These are phyloP conservation scores for Gadopsis bispinosus DNA, from an alignment of 2,797 vertebrate genomes.

Conservation along the genomic window DNA sequence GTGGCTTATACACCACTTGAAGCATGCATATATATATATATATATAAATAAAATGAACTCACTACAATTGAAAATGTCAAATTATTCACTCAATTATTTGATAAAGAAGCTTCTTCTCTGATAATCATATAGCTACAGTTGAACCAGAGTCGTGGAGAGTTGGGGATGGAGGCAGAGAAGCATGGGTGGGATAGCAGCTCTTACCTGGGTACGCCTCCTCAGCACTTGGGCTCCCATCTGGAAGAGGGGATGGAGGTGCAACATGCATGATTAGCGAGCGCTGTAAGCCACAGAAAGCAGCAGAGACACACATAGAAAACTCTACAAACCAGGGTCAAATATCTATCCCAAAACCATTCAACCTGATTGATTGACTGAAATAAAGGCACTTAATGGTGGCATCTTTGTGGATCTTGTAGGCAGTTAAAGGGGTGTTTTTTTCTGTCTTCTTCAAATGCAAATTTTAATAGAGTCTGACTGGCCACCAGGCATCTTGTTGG, in stretches of 20 bases:
- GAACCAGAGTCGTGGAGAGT: not conserved
- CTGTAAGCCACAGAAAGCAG: constrained; percentile 83
- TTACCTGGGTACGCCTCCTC: constrained; percentile 96
- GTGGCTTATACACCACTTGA: not conserved
- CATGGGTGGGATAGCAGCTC: constrained; percentile 80
- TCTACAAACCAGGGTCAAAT: constrained; percentile 51
- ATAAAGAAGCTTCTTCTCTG: not conserved
- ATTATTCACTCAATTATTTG: not conserved
- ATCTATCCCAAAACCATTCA: not conserved
- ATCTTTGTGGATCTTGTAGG: not conserved
- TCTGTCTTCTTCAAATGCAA: not conserved
- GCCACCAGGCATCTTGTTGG: too few species aligned
- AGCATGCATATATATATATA: not conserved
- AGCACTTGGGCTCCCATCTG: constrained; percentile 92
- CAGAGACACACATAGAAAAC: constrained; percentile 73
- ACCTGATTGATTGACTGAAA: not conserved
- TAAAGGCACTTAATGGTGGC: not conserved
- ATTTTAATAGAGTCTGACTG: not conserved
- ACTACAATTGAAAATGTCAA: not conserved
- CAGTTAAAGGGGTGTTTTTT: not conserved
- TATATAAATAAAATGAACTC: not conserved
- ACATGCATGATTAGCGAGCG: constrained; percentile 94
- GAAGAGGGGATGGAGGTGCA: constrained; percentile 89
- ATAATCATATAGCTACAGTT: not conserved
- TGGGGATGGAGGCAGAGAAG: constrained; percentile 46